Evolutionary conservation across 2,797 vertebrate species (phyloP).

Genomic region (Ptychobarbus kaznakovi): DNA sequence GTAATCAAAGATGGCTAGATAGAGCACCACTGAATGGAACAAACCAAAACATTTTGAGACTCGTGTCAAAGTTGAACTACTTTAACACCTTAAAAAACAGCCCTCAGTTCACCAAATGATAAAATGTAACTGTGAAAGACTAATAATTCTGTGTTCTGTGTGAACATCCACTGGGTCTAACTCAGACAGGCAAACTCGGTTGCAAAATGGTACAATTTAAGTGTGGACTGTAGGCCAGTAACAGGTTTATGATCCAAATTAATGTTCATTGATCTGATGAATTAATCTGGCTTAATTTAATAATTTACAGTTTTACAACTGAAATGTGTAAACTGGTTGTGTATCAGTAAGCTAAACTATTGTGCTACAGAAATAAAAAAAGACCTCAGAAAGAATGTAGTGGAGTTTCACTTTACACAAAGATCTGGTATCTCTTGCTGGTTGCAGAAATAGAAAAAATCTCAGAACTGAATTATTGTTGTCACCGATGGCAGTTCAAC

Average conservation of each 20-base stretch:
- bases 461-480: background rate
- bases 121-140: background rate
- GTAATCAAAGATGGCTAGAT: background rate
- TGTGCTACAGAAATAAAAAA: background rate
- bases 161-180: background rate
- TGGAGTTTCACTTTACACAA: background rate
- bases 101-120: background rate
- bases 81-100: background rate
- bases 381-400: background rate
- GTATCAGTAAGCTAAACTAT: background rate
- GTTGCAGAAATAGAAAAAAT: background rate
- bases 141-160: background rate
- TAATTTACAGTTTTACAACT: background rate
- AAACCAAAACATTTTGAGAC: background rate
- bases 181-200: background rate
- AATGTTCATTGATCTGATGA: too few species aligned
- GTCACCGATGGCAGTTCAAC: background rate
- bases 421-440: background rate
- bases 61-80: background rate
- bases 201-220: background rate
- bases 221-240: background rate
- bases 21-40: background rate
- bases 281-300: background rate
- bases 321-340: background rate
- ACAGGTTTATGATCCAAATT: background rate